A percentile compares a stretch with the other conserved stretches of the same genome.
Evolutionary conservation across 2,797 vertebrate species (phyloP).

Genomic region (Crocidura indochinensis): DNA sequence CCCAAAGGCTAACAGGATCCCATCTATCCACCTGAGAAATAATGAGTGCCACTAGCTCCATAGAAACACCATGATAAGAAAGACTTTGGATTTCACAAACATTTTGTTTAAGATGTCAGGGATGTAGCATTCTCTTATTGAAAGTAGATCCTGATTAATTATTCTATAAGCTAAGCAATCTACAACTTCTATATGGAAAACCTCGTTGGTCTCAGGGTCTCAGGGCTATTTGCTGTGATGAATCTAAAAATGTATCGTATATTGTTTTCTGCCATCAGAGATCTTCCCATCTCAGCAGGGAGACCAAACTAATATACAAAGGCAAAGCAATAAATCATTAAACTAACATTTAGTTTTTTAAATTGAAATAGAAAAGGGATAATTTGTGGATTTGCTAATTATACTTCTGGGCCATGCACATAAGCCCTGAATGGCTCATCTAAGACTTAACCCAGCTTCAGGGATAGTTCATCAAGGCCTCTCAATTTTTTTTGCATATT

Average conservation of each 20-base stretch:
- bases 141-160: background rate
- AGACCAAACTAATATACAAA: conserved; percentile 28
- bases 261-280: background rate
- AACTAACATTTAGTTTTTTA: conserved; percentile 52
- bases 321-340: conserved; percentile 43
- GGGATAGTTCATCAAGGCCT: conserved; percentile 41
- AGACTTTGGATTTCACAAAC: background rate
- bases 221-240: background rate
- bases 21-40: background rate
- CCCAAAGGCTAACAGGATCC: background rate
- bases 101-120: background rate
- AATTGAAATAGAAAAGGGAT: conserved; percentile 63
- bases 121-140: background rate
- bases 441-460: conserved; percentile 52
- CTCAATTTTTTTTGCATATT: background rate
- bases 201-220: background rate
- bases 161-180: background rate
- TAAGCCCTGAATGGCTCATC: conserved; percentile 17
- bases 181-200: background rate
- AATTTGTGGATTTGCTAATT: conserved; percentile 57
- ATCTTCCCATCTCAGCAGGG: background rate
- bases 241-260: background rate
- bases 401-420: conserved; percentile 2
- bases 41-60: background rate
- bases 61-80: background rate